Percentiles rank a stretch among this genome's conserved stretches.
Evolutionary conservation across 2,888 invertebrate species (phyloP).

Genomic region (Cheilosia vernalis): DNA sequence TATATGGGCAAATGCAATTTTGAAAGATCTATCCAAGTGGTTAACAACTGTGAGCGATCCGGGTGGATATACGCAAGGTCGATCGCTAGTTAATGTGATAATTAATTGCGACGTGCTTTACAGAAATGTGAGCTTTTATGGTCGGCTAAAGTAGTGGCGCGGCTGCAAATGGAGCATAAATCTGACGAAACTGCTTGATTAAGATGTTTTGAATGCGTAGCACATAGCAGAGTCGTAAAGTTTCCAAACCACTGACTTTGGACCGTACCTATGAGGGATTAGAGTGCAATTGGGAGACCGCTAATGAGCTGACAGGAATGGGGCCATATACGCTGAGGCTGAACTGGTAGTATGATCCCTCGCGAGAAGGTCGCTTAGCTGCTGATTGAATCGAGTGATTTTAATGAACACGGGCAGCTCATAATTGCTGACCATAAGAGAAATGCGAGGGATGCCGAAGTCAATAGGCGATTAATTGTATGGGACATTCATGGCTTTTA

Average conservation of each 20-base stretch:
- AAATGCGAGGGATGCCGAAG: too few relatives aligned
- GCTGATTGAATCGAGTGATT: background rate
- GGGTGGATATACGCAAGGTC: constrained; percentile 39
- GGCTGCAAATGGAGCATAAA: constrained; percentile 62
- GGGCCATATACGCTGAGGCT: background rate
- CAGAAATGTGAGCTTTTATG: constrained; percentile 71
- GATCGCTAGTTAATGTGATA: constrained; percentile 59
- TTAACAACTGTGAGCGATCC: constrained; percentile 23
- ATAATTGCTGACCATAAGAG: too few relatives aligned
- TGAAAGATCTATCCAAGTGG: constrained; percentile 38
- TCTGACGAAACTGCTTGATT: constrained; percentile 60
- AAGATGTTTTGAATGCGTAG: constrained; percentile 59
- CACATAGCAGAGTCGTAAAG: constrained; percentile 25
- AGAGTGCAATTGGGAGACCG: background rate
- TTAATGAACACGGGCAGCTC: background rate
- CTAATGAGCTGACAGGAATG: background rate
- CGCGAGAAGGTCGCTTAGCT: background rate
- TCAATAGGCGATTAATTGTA: too few relatives aligned
- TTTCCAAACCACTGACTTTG: constrained; percentile 49
- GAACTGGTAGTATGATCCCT: background rate
- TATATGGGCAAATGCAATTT: constrained; percentile 54
- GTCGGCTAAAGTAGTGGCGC: constrained; percentile 34
- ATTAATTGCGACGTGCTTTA: constrained; percentile 70
- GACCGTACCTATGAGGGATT: constrained; percentile 22
- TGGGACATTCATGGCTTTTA: too few relatives aligned